Evolutionary conservation across 2,113 vertebrate species (phyloP), one percentile per base, ranked within the genome.

Genomic region (Zootoca vivipara): DNA sequence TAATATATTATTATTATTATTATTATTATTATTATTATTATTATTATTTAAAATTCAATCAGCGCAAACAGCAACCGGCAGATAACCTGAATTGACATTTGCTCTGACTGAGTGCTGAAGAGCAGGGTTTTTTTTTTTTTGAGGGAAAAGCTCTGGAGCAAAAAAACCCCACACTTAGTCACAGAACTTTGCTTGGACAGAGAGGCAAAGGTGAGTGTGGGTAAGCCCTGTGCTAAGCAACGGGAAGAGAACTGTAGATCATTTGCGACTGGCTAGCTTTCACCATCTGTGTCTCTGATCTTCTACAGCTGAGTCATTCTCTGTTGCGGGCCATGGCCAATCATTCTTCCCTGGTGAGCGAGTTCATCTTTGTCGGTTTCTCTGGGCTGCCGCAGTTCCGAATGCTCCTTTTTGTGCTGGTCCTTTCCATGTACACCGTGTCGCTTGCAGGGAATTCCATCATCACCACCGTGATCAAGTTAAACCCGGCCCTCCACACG

Each of bases 291-390:
- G 24, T 65, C 16, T 80, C 52, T 13, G 2, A 42, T 52, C 10
- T 82, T n/a, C 22, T 75, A 18, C 70, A 87, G 86, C n/a, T 75
- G 86, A 62, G 10, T 8, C 33, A 4, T 73, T 1, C 1, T 15
- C 46, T 38, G 10, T 30, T 24, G 24, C 74, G 79, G 72, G 15
- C 24, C n/a, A 75, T 65, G 78, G 30, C 10, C 46, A 87, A 87
- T 8, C 56, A 9, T 26, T 87, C 86, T 65, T 87, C 80, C 4
- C 86, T 75, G 12, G 86, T 87, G 35, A 72, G 35, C 1, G 93
- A 90, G 22, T 95, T 93, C 86, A 52, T 95, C 69, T 93, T 94
- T 46, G 73, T 93, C 78, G 87, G 92, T 33, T 62, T 93, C 1
- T 86, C 93, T 56, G 88, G 70, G 2, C 2, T 86, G 20, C 22